These are phyloP conservation scores for Synaphobranchus kaupii DNA, from an alignment of 2,797 vertebrate species.

Conservation along the genomic window DNA sequence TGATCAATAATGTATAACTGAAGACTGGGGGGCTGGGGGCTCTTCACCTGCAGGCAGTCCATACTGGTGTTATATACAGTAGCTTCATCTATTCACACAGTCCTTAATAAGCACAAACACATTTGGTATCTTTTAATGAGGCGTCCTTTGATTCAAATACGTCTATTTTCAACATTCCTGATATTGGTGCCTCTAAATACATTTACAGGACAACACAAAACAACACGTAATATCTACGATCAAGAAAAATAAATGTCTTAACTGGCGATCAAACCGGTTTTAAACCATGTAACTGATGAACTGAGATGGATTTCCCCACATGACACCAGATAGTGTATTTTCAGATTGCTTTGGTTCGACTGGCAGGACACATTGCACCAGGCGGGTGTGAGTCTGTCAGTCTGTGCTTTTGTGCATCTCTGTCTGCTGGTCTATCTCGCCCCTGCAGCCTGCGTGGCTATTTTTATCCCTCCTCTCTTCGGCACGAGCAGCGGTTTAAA, in stretches of 20 bases:
- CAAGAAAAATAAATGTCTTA: not conserved
- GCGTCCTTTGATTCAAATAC: not conserved
- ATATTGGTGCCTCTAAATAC: not conserved
- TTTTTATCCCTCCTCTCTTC: slow-evolving; percentile 32
- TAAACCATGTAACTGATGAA: not conserved
- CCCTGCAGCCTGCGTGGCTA: slow-evolving; percentile 23
- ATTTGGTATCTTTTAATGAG: not conserved
- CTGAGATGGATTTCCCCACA: not conserved
- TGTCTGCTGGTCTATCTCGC: slow-evolving; percentile 26
- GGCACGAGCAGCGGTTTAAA: slow-evolving; percentile 6
- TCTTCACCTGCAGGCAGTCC: not conserved
- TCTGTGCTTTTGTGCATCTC: not conserved
- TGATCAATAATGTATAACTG: slow-evolving; percentile 7
- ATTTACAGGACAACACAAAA: not conserved
- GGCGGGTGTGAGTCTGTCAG: not conserved
- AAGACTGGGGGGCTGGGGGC: not conserved
- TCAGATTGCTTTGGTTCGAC: not conserved
- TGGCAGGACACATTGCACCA: not conserved
- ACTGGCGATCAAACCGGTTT: not conserved
- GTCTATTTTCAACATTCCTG: not conserved
- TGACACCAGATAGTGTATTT: not conserved
- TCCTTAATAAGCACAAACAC: not conserved
- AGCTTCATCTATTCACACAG: not conserved
- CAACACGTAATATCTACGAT: not conserved
- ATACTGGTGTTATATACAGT: not conserved